Conservation (phyloP, 1,140 invertebrate genomes). For the Diorhabda elongata region DNA sequence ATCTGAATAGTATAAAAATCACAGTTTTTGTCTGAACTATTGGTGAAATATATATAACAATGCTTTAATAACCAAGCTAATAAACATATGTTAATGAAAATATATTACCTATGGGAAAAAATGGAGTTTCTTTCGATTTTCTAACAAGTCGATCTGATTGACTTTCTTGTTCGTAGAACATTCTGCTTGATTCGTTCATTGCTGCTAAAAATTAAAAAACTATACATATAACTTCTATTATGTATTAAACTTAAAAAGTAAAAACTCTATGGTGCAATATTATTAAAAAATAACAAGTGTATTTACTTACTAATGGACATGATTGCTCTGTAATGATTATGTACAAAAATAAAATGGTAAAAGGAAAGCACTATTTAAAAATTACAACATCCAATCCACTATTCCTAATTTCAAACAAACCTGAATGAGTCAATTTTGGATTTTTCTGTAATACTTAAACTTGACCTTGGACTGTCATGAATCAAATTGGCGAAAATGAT, state of each 20-base stretch:
- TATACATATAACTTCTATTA: background rate
- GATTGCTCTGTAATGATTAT: background rate
- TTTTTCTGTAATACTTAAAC: too few species aligned
- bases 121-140: slow-evolving; percentile 63
- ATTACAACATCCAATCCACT: background rate
- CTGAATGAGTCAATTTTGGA: background rate
- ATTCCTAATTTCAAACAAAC: background rate
- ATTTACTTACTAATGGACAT: background rate
- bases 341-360: background rate
- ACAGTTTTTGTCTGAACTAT: too few species aligned
- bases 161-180: slow-evolving; percentile 48
- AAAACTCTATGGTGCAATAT: background rate
- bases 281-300: background rate
- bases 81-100: background rate
- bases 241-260: background rate
- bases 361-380: background rate
- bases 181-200: slow-evolving; percentile 6
- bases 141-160: slow-evolving; percentile 53
- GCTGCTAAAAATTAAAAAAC: slow-evolving; percentile 8
- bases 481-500: too few species aligned
- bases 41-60: too few species aligned
- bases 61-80: too few species aligned
- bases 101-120: slow-evolving; percentile 60
- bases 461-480: too few species aligned
- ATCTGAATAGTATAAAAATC: background rate